A percentile compares a stretch with the other conserved stretches of the same genome.
These are phyloP conservation scores for Ligdia adustata DNA, from an alignment of 2,888 invertebrate species.

Conservation along the genomic window DNA sequence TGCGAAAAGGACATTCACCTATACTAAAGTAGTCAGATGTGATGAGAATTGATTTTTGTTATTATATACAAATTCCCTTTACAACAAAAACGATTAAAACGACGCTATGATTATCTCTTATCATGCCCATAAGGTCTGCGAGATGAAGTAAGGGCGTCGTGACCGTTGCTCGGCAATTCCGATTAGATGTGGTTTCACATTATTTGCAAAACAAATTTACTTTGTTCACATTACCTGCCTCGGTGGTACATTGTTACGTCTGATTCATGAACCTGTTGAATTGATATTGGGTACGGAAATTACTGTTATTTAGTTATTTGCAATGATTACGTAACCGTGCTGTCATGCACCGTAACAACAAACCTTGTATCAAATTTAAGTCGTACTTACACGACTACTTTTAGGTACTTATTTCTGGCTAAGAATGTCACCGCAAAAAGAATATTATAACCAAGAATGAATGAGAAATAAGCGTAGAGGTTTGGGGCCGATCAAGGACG, in stretches of 20 bases:
- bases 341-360: constrained; percentile 13
- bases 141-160: constrained; percentile 24
- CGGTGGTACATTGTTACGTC: constrained; percentile 22
- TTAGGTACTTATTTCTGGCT: not conserved
- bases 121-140: not conserved
- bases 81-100: not conserved
- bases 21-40: too few species aligned
- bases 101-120: constrained; percentile 1
- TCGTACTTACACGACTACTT: not conserved
- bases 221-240: constrained; percentile 34
- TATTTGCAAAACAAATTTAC: constrained; percentile 38
- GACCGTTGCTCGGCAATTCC: constrained; percentile 30
- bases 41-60: too few species aligned
- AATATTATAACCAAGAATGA: too few species aligned
- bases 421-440: too few species aligned
- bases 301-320: constrained; percentile 30
- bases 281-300: constrained; percentile 24
- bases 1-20: too few species aligned
- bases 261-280: constrained; percentile 21
- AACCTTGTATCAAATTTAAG: not conserved
- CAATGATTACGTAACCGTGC: constrained; percentile 25
- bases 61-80: too few species aligned
- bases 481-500: too few species aligned
- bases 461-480: too few species aligned
- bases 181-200: constrained; percentile 42